These are phyloP conservation scores for Hippopotamyrus pictus DNA, from an alignment of 2,797 vertebrate species.

Conservation along the genomic window DNA sequence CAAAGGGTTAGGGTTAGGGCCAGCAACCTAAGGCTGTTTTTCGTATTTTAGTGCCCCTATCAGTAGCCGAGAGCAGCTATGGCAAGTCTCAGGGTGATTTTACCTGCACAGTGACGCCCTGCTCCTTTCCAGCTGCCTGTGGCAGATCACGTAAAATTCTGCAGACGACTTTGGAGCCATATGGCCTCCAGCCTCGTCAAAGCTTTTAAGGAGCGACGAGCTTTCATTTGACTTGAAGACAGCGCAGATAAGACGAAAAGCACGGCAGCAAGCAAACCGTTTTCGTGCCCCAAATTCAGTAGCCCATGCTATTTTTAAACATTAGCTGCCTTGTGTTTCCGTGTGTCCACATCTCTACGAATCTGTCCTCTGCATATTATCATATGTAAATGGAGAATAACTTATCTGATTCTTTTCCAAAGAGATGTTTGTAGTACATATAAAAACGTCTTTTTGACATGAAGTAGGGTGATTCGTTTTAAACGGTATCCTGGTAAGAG, in stretches of 20 bases:
- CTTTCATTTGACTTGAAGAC: not conserved
- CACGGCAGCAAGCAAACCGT: not conserved
- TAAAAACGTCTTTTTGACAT: not conserved
- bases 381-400: not conserved
- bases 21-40: not conserved
- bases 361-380: not conserved
- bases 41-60: not conserved
- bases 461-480: not conserved
- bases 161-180: not conserved
- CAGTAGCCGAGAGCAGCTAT: not conserved
- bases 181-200: not conserved
- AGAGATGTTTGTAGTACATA: not conserved
- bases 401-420: not conserved
- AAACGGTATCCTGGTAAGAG: not conserved
- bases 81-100: not conserved
- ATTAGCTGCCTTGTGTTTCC: not conserved
- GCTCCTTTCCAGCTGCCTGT: not conserved
- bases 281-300: not conserved
- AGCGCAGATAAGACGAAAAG: not conserved
- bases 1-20: too few relatives aligned
- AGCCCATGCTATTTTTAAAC: not conserved
- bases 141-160: not conserved
- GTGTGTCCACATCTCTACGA: not conserved
- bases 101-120: not conserved
- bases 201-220: not conserved